Percentiles rank a stretch among this genome's conserved stretches.
Evolutionary conservation across 2,888 invertebrate species (phyloP).

Genomic region (Tachina grossa): DNA sequence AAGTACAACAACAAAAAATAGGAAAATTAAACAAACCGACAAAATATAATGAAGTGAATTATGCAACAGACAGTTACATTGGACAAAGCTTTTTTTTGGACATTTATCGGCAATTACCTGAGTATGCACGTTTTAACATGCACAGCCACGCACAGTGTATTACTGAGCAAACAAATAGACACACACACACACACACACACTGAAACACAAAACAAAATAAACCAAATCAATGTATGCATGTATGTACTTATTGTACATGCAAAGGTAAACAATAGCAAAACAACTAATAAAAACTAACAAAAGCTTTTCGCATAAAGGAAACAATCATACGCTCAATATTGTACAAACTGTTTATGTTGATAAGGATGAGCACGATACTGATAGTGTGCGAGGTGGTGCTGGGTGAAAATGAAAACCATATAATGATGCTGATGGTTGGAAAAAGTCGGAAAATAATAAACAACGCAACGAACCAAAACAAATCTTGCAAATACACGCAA

Average conservation of each 20-base stretch:
- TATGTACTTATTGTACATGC: neutral
- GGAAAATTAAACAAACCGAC: neutral
- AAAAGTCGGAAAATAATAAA: neutral
- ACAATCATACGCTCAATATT: conserved; percentile 56
- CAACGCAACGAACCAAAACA: neutral
- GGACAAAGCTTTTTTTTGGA: conserved; percentile 25
- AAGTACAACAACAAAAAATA: neutral
- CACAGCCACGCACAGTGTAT: conserved; percentile 29
- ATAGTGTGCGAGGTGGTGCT: neutral
- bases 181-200: neutral
- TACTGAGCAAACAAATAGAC: neutral
- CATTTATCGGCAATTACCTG: conserved; percentile 63
- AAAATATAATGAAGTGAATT: conserved; percentile 33
- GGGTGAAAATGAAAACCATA: conserved; percentile 14
- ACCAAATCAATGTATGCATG: conserved; percentile 2
- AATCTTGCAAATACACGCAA: neutral
- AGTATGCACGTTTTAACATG: conserved; percentile 48
- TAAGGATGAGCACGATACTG: neutral
- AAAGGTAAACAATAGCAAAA: conserved; percentile 11
- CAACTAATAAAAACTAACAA: conserved; percentile 39
- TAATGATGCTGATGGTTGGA: neutral
- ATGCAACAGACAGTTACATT: conserved; percentile 57
- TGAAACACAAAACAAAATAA: neutral
- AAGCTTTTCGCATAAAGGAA: conserved; percentile 25
- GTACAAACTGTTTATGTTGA: neutral